phyloP scores from a whole-genome alignment of 2,888 invertebrate genomes.

The Disparrhopalites patrizii region DNA sequence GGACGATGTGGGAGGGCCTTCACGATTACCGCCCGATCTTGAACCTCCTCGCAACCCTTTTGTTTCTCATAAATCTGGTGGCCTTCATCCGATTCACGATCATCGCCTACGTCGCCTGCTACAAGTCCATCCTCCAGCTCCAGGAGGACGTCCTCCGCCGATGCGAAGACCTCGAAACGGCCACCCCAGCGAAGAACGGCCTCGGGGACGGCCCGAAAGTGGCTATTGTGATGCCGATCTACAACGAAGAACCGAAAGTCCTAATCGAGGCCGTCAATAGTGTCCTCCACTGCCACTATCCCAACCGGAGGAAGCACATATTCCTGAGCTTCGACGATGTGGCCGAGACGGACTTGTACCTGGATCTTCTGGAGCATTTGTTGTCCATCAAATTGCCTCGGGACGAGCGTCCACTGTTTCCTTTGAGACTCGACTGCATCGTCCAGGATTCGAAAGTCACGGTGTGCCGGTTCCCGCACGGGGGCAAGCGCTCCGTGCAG shows the following conservation, averaged over 20 bases:
- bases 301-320: slow-evolving; percentile 26
- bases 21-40: no score
- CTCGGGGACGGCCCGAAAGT: slow-evolving; percentile 25
- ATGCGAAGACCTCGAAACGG: no score
- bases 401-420: slow-evolving; percentile 24
- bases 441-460: no score
- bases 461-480: slow-evolving; percentile 33
- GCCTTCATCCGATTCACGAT: no score
- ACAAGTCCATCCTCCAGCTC: no score
- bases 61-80: no score
- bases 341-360: slow-evolving; percentile 28
- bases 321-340: slow-evolving; percentile 35
- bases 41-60: no score
- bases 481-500: slow-evolving; percentile 34
- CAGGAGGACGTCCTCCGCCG: no score
- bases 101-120: no score
- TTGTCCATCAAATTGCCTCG: background rate
- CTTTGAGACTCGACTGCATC: slow-evolving; percentile 30
- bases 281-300: slow-evolving; percentile 32
- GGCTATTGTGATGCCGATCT: slow-evolving; percentile 35
- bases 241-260: slow-evolving; percentile 35
- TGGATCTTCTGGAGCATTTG: slow-evolving; percentile 26
- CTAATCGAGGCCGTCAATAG: slow-evolving; percentile 32
- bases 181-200: no score
- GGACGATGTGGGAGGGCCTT: no score